Base-by-base conservation (phyloP, 2,888 invertebrate genomes). In the Drosophila melanocephala region DNA sequence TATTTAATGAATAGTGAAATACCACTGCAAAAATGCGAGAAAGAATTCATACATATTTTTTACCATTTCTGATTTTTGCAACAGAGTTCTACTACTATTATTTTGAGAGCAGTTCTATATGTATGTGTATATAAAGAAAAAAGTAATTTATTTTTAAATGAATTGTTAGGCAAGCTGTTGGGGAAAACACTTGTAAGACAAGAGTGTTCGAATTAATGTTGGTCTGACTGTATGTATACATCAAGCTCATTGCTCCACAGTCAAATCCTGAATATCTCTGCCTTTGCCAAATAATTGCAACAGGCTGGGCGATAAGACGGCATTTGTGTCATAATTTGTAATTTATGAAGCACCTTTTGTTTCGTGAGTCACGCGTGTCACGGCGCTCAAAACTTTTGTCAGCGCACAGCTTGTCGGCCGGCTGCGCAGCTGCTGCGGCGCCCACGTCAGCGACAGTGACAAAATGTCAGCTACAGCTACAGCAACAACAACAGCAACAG, bases 371-470 rank as follows among this genome's bases (percentile, higher is more conserved):
- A 56, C 42, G 72, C 60, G 73, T 58, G 67, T 72, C 78, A 77
- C 76, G 63, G 58, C 66, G 39, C 58, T 22, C 14, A 53, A 53
- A 65, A 59, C 72, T 67, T 77, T 77, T 77, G 72, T 71, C 35
- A 37, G 19, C 32, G 33, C 52, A 35, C 35, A 50, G 52, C 50
- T 59, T 61, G 47, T 56, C 26, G 39, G 58, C n/a, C 53, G 52
- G 14, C 35, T n/a, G 12, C 52, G 44, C 65, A 60, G 75, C 64
- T 53, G 70, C 62, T 32, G 30, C 58, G 68, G 68, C 72, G 78
- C 69, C 69, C 60, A 60, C 68, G 55, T 64, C 66, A 66, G 22
- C 74, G 75, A 79, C 79, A 79, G 79, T 78, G 78, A 75, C 78
- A 78, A 78, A 78, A 79, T 79, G 79, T 75, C 79, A 78, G 37